Evolutionary conservation across 2,797 vertebrate species (phyloP).

Genomic region (Lithobates pipiens): DNA sequence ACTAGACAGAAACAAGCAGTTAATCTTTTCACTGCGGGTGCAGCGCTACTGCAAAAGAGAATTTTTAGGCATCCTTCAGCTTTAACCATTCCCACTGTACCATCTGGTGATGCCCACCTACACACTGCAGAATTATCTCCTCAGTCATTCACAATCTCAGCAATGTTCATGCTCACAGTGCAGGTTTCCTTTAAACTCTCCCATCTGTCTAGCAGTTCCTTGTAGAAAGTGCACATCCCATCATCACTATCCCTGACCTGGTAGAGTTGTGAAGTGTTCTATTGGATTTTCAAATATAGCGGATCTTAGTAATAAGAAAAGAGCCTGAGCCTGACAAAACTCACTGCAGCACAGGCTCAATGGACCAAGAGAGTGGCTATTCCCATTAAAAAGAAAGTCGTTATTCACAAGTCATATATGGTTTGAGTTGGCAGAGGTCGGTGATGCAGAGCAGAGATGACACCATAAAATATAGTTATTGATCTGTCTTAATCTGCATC

Average conservation of each 20-base stretch:
- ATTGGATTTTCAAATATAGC: not conserved
- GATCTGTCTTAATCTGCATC: conserved; percentile 27
- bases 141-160: no score
- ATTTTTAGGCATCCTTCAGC: no score
- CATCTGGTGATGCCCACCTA: no score
- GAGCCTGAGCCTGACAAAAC: not conserved
- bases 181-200: no score
- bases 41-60: no score
- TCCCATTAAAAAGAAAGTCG: not conserved
- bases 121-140: no score
- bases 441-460: conserved; percentile 34
- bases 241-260: no score
- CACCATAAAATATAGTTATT: conserved; percentile 20
- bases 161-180: no score
- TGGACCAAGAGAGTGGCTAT: conserved; percentile 1
- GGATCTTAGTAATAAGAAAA: not conserved
- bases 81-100: no score
- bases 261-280: not conserved
- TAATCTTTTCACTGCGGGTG: no score
- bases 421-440: conserved; percentile 24
- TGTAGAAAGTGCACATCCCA: not conserved
- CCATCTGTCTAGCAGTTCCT: not conserved
- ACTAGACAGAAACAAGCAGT: no score
- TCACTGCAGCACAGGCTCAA: not conserved
- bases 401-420: conserved; percentile 6